Percentiles rank a stretch among this genome's conserved stretches.
Evolutionary conservation across 2,113 vertebrate species (phyloP).

Genomic region (Psettodes erumei): DNA sequence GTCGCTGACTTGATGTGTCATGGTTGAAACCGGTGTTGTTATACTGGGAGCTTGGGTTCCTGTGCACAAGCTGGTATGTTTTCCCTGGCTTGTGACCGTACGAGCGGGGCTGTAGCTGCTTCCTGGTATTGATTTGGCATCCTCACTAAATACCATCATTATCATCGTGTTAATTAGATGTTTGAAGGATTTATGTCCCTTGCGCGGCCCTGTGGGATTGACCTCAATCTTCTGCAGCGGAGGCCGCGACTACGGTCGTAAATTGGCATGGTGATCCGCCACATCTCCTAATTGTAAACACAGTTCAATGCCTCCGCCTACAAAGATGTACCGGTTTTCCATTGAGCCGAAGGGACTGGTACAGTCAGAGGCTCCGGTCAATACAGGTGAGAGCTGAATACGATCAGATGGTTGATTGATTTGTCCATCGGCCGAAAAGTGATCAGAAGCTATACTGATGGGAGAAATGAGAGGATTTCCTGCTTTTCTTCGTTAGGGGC

Average conservation of each 20-base stretch:
- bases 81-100: conserved; percentile 1
- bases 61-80: neutral
- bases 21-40: neutral
- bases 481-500: neutral
- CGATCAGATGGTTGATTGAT: neutral
- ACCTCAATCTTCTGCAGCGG: conserved; percentile 12
- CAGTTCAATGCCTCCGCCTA: neutral
- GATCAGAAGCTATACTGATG: neutral
- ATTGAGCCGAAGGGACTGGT: neutral
- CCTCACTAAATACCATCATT: conserved; percentile 37
- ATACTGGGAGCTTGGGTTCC: neutral
- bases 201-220: conserved; percentile 18
- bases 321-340: conserved; percentile 17
- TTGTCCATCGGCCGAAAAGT: neutral
- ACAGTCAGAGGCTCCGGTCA: neutral
- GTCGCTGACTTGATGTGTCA: neutral
- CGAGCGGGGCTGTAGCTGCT: neutral
- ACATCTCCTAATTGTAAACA: conserved; percentile 18
- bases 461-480: neutral
- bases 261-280: neutral
- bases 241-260: neutral
- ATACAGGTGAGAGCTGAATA: conserved; percentile 1
- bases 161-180: conserved; percentile 48
- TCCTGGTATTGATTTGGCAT: conserved; percentile 35
- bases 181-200: conserved; percentile 31